Evolutionary conservation across 2,888 invertebrate genomes (phyloP), one percentile per base, ranked within the genome.

Genomic region (Cryptophagus acutangulus): DNA sequence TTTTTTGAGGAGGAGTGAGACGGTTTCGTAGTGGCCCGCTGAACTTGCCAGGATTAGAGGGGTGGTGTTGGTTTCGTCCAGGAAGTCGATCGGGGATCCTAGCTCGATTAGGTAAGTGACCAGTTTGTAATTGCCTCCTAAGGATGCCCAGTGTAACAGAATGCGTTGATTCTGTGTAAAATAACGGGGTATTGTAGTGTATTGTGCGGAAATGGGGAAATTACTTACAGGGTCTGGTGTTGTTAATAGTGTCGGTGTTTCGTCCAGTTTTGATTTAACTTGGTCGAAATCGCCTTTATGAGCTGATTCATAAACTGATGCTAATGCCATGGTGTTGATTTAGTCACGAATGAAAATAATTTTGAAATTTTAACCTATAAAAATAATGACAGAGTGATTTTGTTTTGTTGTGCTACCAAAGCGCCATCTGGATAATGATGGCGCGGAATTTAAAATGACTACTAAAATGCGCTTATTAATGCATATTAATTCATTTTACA

Each of bases 41-140:
- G 90, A 87, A 12, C 86, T 74, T 12, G 88, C 85, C 49, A 90
- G 74, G 63, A 89, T 83, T 44, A 91, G 63, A 1, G 91, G 87
- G 8, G 85, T 88, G 69, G 83, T 82, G 31, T 78, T 75, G 34
- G 78, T 81, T 72, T 89, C 88, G 71, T 89, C 89, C 4, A 67
- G 55, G 33, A 80, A 76, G 66, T 90, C 84, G 29, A 84, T 71
- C 34, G 81, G 75, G 48, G 81, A 78, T 3, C 80, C 80, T 28
- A 73, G 67, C 40, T 82, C 79, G 26, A 88, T 63, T 29, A 90
- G 71, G 66, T 76, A 78, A 35, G 77, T 75, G 0, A 87, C 84
- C 36, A 89, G 71, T 51, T 84, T 81, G 31, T 79, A 73, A 67
- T 86, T 84, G 14, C 89, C 89, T 46, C 87, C 82, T 38, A 87